These are phyloP conservation scores for Phoxinus dragarum DNA, from an alignment of 2,797 vertebrate species.

Conservation along the genomic window DNA sequence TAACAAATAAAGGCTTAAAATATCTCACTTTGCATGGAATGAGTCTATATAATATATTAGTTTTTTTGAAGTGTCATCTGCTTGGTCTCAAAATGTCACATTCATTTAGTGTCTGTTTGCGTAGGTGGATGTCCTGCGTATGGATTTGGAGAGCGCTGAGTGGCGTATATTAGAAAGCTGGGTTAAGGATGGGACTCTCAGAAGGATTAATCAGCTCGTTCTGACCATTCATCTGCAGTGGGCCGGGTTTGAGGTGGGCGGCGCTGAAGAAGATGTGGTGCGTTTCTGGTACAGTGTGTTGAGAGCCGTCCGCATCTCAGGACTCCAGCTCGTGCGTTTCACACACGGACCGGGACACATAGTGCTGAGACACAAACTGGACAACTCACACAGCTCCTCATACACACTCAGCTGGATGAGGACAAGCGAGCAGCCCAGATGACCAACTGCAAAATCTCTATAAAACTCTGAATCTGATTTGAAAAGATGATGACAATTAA, in stretches of 20 bases:
- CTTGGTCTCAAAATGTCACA: background rate
- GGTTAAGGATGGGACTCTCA: slow-evolving; percentile 73
- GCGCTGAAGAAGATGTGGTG: slow-evolving; percentile 74
- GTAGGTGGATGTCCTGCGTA: slow-evolving; percentile 79
- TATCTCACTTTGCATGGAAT: no score
- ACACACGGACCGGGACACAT: slow-evolving; percentile 68
- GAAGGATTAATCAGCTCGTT: slow-evolving; percentile 75
- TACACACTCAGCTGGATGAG: slow-evolving; percentile 83
- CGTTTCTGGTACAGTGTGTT: slow-evolving; percentile 82
- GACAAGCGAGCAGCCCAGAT: slow-evolving; percentile 51
- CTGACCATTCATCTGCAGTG: slow-evolving; percentile 79
- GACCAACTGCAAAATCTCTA: background rate
- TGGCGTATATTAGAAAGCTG: slow-evolving; percentile 82
- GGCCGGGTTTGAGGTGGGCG: slow-evolving; percentile 81
- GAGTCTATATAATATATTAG: no score
- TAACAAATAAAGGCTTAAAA: no score
- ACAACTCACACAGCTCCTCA: slow-evolving; percentile 71
- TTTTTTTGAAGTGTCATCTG: background rate
- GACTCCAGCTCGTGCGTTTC: slow-evolving; percentile 74
- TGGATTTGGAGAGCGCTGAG: slow-evolving; percentile 80
- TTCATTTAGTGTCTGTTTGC: slow-evolving; percentile 31
- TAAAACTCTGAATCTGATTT: background rate
- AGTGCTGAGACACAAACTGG: slow-evolving; percentile 69
- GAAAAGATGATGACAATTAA: background rate
- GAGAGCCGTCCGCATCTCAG: slow-evolving; percentile 68